These are phyloP conservation scores for Drosophila dunni DNA, from an alignment of 1,140 invertebrate species.

Conservation along the genomic window DNA sequence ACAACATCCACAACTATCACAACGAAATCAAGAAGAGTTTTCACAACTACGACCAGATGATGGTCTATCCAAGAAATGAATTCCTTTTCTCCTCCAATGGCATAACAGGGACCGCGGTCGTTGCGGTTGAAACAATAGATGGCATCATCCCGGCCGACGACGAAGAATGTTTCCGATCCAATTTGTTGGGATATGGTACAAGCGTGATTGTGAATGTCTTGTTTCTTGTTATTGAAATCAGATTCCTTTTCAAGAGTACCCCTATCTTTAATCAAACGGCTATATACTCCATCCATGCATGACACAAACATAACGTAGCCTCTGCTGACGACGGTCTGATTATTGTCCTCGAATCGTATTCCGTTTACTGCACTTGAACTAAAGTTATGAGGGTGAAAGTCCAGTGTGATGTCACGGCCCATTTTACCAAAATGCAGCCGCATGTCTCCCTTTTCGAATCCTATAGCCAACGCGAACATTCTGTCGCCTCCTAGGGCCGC, in stretches of 20 bases:
- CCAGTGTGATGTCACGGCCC: slow-evolving; percentile 29
- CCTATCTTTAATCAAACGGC: slow-evolving; percentile 56
- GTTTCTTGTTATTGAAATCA: slow-evolving; percentile 41
- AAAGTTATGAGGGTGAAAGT: slow-evolving; percentile 42
- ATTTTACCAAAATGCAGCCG: slow-evolving; percentile 55
- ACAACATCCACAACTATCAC: slow-evolving; percentile 57
- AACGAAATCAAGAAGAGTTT: slow-evolving; percentile 7
- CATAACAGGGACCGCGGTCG: slow-evolving; percentile 65
- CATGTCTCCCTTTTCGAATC: slow-evolving; percentile 61
- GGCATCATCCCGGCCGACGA: slow-evolving; percentile 64
- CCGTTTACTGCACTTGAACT: slow-evolving; percentile 48
- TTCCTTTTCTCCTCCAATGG: slow-evolving; percentile 56
- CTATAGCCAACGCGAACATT: slow-evolving; percentile 46
- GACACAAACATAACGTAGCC: slow-evolving; percentile 48
- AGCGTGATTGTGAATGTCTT: slow-evolving; percentile 35
- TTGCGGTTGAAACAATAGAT: slow-evolving; percentile 68
- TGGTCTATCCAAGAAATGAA: slow-evolving; percentile 52
- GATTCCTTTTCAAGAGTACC: slow-evolving; percentile 22
- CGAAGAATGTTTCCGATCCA: slow-evolving; percentile 40
- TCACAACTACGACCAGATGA: slow-evolving; percentile 47
- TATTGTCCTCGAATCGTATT: slow-evolving; percentile 46
- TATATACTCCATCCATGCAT: slow-evolving; percentile 44
- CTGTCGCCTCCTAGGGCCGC: slow-evolving; percentile 35
- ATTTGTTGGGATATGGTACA: slow-evolving; percentile 47
- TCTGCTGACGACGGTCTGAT: slow-evolving; percentile 1